Percentiles rank a stretch among this genome's conserved stretches.
Evolutionary conservation across 2,113 vertebrate genomes (phyloP).

Genomic region (Naja naja): DNA sequence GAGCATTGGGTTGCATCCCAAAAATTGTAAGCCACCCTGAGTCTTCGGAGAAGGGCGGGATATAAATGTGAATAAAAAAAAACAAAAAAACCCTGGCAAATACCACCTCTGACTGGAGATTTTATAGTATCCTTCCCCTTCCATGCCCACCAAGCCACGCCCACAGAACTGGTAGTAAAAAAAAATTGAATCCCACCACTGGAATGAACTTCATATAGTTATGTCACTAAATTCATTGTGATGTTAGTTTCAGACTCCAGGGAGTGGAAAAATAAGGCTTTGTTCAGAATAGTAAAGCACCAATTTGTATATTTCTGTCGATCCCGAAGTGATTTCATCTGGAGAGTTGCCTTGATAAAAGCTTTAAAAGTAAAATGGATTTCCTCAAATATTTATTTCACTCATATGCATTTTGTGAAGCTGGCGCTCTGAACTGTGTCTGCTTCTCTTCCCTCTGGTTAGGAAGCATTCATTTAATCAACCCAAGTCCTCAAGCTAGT

Average conservation of each 20-base stretch:
- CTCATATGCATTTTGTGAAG: background rate
- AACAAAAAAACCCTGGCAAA: too few species aligned
- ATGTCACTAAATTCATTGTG: background rate
- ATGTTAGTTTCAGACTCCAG: background rate
- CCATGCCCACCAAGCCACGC: too few species aligned
- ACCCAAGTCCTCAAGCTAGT: background rate
- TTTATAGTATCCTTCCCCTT: too few species aligned
- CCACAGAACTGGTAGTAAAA: too few species aligned
- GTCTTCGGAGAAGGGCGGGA: too few species aligned
- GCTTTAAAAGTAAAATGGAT: slow-evolving; percentile 26
- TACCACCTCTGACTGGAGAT: too few species aligned
- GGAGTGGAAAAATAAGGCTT: background rate
- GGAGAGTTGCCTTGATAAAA: background rate
- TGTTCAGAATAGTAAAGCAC: background rate
- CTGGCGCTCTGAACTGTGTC: background rate
- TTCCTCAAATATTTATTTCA: background rate
- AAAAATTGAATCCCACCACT: too few species aligned
- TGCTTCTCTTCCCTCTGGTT: background rate
- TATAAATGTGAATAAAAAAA: too few species aligned
- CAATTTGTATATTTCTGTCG: slow-evolving; percentile 6
- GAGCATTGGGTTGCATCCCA: too few species aligned
- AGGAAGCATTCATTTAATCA: background rate
- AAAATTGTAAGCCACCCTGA: too few species aligned
- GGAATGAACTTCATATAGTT: background rate
- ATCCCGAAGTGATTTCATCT: slow-evolving; percentile 9